Base-by-base conservation (phyloP, 2,797 vertebrate genomes). In the Pseudochaenichthys georgianus region DNA sequence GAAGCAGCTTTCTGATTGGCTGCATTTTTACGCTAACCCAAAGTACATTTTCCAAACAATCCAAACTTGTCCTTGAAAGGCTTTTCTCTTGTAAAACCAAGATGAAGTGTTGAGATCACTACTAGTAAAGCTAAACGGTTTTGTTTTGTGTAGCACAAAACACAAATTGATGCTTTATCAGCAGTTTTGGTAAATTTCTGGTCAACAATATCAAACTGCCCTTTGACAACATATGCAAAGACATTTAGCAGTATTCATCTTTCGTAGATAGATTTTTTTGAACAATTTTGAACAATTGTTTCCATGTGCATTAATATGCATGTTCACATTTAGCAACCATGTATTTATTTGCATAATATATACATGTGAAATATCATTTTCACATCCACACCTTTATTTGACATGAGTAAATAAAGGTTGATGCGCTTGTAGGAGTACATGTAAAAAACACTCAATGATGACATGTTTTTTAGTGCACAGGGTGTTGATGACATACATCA, bases 311-410 rank as follows among this genome's bases (percentile, higher is more conserved):
- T 63, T 48, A 51, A 70, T 57, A 67, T 77, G n/a, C 57, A 83
- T 77, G n/a, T 77, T 60, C 66, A 73, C 77, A 63, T 77, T 78
- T 59, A 55, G 21, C 59, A 75, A 75, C 64, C 81, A 85, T 83
- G 67, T 78, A 86, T 84, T 54, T 77, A 79, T 81, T 70, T 80
- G 9, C 15, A 62, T 42, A 60, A 82, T 83, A 78, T 65, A 79
- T 77, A 81, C 51, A 87, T 79, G 73, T 64, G 13, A 80, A 76
- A 82, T 76, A 74, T 73, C 3, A 55, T 21, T 50, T 52, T 23
- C 60, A 84, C 72, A 85, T 84, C 28, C 28, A 51, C 75, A 71
- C 82, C 83, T 92, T 91, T 83, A 89, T 90, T 86, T 80, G 5
- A 55, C 45, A 66, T 68, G 16, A 55, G 61, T 77, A 84, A 85